Percentiles rank a stretch among this genome's conserved stretches.
Conservation (phyloP, 1,140 invertebrate genomes). For the Euborellia annulipes region DNA sequence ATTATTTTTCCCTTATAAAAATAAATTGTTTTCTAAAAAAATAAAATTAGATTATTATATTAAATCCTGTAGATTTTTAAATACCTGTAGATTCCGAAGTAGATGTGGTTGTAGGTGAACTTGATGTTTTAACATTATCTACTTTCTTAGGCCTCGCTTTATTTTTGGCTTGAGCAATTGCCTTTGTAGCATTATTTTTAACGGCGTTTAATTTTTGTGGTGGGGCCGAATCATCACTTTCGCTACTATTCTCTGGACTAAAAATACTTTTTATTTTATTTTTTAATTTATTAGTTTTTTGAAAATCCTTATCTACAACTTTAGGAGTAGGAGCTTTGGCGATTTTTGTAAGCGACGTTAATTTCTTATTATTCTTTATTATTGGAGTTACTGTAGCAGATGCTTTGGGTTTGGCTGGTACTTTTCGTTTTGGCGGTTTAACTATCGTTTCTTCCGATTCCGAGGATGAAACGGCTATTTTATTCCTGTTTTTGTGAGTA, state of each 20-base stretch:
- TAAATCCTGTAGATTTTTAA: no score
- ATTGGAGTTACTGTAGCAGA: constrained; percentile 31
- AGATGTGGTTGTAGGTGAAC: no score
- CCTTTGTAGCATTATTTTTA: constrained; percentile 12
- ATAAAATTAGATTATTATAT: no score
- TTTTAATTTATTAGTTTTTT: constrained; percentile 31
- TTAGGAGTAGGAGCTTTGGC: constrained; percentile 14
- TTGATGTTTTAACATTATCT: constrained; percentile 18
- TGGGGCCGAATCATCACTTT: constrained; percentile 37
- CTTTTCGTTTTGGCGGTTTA: constrained; percentile 27
- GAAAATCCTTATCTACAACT: constrained; percentile 19
- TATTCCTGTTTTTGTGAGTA: constrained; percentile 6
- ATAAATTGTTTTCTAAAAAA: no score
- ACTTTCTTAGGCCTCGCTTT: constrained; percentile 24
- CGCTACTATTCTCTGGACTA: constrained; percentile 63
- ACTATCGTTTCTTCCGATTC: constrained; percentile 20
- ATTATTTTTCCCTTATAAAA: no score
- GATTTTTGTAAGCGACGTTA: constrained; percentile 12
- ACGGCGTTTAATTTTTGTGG: constrained; percentile 21
- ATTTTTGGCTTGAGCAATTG: constrained; percentile 5
- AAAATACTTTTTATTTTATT: constrained; percentile 66
- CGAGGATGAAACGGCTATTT: constrained; percentile 17
- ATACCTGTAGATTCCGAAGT: no score
- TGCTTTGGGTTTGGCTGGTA: constrained; percentile 36
- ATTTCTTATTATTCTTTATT: constrained; percentile 14